These are phyloP conservation scores for Nothoprocta perdicaria DNA, from an alignment of 2,113 vertebrate species.

Conservation along the genomic window DNA sequence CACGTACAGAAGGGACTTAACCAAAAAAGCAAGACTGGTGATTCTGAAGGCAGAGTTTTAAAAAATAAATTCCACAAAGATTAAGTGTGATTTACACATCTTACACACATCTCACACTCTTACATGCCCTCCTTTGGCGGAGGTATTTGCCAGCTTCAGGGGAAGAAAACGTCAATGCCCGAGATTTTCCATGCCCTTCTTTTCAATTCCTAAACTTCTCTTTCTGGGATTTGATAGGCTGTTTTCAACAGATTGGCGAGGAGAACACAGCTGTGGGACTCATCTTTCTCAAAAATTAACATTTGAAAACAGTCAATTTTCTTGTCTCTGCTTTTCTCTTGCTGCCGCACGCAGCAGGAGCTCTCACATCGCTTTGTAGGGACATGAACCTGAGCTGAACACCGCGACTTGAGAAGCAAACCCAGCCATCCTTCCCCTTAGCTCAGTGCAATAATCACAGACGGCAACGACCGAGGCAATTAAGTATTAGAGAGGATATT, in stretches of 20 bases:
- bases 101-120: too few species aligned
- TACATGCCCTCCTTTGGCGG: not conserved
- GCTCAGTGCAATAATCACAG: not conserved
- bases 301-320: not conserved
- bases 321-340: not conserved
- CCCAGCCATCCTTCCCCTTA: not conserved
- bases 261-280: not conserved
- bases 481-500: not conserved
- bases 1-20: not conserved
- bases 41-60: not conserved
- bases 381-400: conserved; percentile 41
- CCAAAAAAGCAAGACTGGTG: rapidly evolving
- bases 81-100: not conserved
- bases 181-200: not conserved
- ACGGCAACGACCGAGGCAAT: not conserved
- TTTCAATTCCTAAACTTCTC: not conserved
- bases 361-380: not conserved
- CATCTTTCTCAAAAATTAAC: not conserved
- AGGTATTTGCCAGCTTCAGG: not conserved
- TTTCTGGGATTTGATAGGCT: not conserved
- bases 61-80: not conserved
- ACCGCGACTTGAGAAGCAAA: conserved; percentile 36
- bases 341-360: not conserved
- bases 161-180: not conserved
- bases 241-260: not conserved